Conservation (phyloP, 2,888 invertebrate genomes). For the Eumacrocentrus americanus region DNA sequence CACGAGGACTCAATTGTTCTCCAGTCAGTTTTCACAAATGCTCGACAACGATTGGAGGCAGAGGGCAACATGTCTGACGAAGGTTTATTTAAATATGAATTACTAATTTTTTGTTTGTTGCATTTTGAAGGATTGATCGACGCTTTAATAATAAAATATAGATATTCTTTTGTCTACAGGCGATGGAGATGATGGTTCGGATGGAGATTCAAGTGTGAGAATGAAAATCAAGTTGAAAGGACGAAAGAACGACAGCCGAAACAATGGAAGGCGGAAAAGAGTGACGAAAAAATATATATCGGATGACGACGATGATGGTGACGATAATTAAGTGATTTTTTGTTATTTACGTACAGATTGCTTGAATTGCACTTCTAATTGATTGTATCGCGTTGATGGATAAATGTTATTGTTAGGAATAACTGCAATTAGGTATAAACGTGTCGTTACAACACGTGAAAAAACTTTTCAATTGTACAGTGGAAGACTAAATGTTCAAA, state of each 20-base stretch:
- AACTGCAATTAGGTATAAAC: background rate
- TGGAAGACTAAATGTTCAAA: background rate
- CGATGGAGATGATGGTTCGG: slow-evolving; percentile 68
- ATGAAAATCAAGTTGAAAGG: slow-evolving; percentile 77
- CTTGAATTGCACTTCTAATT: background rate
- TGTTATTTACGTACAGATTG: background rate
- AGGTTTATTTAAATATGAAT: slow-evolving; percentile 41
- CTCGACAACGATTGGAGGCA: slow-evolving; percentile 67
- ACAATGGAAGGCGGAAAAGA: slow-evolving; percentile 66
- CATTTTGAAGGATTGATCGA: background rate
- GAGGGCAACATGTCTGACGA: slow-evolving; percentile 62
- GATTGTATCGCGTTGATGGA: background rate
- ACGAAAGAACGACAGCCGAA: slow-evolving; percentile 61
- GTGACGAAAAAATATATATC: slow-evolving; percentile 69
- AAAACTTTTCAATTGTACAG: background rate
- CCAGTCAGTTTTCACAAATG: slow-evolving; percentile 80
- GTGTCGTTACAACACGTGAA: background rate
- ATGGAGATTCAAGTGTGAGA: slow-evolving; percentile 71
- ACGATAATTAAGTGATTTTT: slow-evolving; percentile 62
- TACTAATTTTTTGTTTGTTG: background rate
- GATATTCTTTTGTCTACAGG: slow-evolving; percentile 30
- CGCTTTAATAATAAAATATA: slow-evolving; percentile 28
- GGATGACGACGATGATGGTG: slow-evolving; percentile 70
- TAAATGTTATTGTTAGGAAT: background rate
- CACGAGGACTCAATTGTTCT: slow-evolving; percentile 96